phyloP scores from a whole-genome alignment of 1,140 invertebrate genomes.

The Paraescarpia echinospica region DNA sequence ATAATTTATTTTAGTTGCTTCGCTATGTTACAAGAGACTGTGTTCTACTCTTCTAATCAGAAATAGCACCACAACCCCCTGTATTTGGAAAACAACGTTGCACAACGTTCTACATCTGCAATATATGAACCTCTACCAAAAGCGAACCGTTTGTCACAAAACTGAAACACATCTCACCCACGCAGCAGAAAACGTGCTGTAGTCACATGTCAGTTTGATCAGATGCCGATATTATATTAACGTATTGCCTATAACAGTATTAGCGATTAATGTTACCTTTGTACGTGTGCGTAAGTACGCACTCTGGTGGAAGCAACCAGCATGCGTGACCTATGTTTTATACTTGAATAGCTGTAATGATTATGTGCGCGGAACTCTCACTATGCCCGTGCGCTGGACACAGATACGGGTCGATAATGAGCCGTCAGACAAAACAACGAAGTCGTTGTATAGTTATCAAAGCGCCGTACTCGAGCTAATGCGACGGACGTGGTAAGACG shows the following conservation, averaged over 20 bases:
- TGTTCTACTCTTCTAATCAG: background rate
- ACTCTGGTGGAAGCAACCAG: background rate
- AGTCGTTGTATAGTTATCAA: background rate
- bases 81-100: background rate
- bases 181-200: background rate
- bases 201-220: background rate
- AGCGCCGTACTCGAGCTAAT: background rate
- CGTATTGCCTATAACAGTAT: background rate
- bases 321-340: background rate
- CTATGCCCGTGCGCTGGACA: too few species aligned
- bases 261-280: background rate
- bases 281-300: background rate
- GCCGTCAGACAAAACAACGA: background rate
- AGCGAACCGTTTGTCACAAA: background rate
- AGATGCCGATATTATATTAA: background rate
- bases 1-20: background rate
- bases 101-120: background rate
- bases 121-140: background rate
- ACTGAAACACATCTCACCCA: background rate
- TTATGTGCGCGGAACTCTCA: background rate
- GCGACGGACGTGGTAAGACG: background rate
- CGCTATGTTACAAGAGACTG: background rate
- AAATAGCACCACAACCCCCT: background rate
- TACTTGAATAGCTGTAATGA: background rate
- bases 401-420: background rate